Evolutionary conservation across 2,888 invertebrate species (phyloP), one percentile per base, ranked within the genome.

Genomic region (Diarsia rubi): DNA sequence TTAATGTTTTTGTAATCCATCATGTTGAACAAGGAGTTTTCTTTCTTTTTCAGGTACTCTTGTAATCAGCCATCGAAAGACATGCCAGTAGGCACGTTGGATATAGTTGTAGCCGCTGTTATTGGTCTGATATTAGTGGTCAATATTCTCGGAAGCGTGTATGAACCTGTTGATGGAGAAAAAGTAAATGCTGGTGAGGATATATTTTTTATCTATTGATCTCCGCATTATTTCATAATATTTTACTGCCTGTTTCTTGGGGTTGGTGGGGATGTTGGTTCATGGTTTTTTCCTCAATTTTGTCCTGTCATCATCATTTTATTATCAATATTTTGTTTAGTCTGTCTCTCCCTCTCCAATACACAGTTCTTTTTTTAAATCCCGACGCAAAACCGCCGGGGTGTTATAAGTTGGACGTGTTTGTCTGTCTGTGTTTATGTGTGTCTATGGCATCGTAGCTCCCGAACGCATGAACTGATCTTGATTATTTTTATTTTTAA

Each of bases 81-180:
- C 12, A 75, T 65, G 65, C 64, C n/a, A 24, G 27, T 71, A 49
- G 82, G 80, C n/a, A 16, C 21, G 12, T 71, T 79, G 60, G 83
- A 84, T 52, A 14, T 62, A 8, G 45, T 52, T 2, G 63, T 80
- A 0, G 82, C 59, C 19, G 52, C 27, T 9, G 21, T 79, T 5
- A 77, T 69, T 45, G 37, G 45, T 21, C 2, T 66, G 11, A 57
- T 85, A 49, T 2, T 84, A 12, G 1, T 82, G 14, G 24, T 44
- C 6, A 82, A 75, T 54, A 14, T 85, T 47, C 44, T 78, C n/a
- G 85, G 75, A 75, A 78, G 64, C 62, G 1, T 81, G 8, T 77
- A 45, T 16, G 77, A 78, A 59, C 47, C 37, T n/a, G 37, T n/a
- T 54, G 42, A 16, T 54, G 47, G 31, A 14, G 57, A 27, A 6